A percentile compares a stretch with the other conserved stretches of the same genome.
Conservation (phyloP, 2,113 vertebrate genomes). For the Anthoscopus minutus region DNA sequence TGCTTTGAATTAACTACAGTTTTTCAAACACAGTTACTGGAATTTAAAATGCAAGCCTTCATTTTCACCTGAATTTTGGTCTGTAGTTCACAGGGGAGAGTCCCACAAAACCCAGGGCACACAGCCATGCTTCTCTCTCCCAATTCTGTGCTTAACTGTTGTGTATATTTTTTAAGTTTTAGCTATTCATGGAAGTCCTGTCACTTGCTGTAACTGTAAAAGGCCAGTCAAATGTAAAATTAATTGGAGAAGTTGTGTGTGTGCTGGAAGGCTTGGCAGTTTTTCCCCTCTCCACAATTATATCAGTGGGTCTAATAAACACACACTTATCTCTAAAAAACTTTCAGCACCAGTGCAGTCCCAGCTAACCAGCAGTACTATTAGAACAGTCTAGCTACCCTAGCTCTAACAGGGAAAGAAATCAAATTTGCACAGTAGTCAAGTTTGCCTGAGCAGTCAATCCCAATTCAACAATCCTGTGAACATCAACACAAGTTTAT, state of each 20-base stretch:
- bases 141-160: not conserved
- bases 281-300: not conserved
- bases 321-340: not conserved
- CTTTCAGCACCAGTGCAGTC: not conserved
- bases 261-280: not conserved
- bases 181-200: not conserved
- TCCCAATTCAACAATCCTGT: not conserved
- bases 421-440: not conserved
- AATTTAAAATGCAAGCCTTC: not conserved
- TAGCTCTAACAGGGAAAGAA: not conserved
- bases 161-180: not conserved
- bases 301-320: not conserved
- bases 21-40: not conserved
- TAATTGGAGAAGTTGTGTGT: not conserved
- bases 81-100: not conserved
- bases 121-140: not conserved
- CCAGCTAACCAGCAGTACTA: not conserved
- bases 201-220: not conserved
- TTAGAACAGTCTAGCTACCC: not conserved
- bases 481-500: not conserved
- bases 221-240: not conserved
- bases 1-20: not conserved
- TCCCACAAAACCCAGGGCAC: not conserved
- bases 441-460: not conserved
- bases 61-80: not conserved